Base-by-base conservation (phyloP, 2,113 vertebrate genomes). In the Pimephales promelas region DNA sequence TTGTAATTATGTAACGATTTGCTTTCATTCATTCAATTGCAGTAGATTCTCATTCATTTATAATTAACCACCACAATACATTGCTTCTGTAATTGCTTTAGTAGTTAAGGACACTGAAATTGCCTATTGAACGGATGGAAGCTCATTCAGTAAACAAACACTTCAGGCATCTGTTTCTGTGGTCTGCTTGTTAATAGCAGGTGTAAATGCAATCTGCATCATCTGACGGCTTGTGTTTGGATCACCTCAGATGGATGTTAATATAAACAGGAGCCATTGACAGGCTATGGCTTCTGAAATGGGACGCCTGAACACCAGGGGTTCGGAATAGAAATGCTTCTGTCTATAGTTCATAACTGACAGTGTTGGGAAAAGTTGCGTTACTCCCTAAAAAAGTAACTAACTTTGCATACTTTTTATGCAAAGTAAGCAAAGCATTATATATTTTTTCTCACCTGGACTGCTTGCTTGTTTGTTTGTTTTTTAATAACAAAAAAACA, bases 1-100 rank as follows among this genome's bases (percentile, higher is more conserved):
- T 9, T 40, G 1, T 36, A 79, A 56, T 1, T 13, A 45, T 62
- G 11, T 72, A 24, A 82, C 24, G 47, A 11, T 24, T n/a, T 10
- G 70, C 83, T 47, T 26, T 18, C 66, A 8, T 83, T 79, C 81
- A 49, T 82, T 79, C 5, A 52, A 18, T 56, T 1, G 1, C 7
- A 0, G 52, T 24, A 84, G 62, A 71, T 40, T 86, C 71, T 31
- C 10, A 36, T 49, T 70, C 34, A 78, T 78, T 4, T 10, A 3
- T 2, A 47, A 71, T 1, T 40, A 90, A 13, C 82, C n/a, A 79
- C 52, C n/a, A 79, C 52, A 47, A 13, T 0, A 18, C 72, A 62
- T 49, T 6, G 43, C 24, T 72, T 74, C 11, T 66, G 28, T 84
- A 68, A 84, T 78, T 84, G 40, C 24, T 47, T 64, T 31, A 31